Conservation (phyloP, 2,113 vertebrate genomes). For the Colaptes auratus region DNA sequence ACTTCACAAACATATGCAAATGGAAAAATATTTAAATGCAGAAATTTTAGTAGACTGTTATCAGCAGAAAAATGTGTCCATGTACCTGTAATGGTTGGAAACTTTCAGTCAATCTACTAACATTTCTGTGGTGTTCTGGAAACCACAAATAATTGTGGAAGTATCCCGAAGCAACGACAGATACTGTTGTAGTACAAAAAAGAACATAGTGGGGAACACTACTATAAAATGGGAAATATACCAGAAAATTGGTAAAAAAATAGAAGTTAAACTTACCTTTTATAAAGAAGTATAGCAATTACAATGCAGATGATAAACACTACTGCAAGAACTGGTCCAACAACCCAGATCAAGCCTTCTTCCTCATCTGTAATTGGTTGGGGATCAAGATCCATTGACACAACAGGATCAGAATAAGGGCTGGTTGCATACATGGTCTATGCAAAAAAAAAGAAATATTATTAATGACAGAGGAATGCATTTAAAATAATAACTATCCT, state of each 20-base stretch:
- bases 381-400: slow-evolving; percentile 93
- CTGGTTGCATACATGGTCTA: slow-evolving; percentile 98
- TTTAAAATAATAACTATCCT: background rate
- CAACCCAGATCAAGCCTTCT: slow-evolving; percentile 98
- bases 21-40: background rate
- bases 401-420: slow-evolving; percentile 95
- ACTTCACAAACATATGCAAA: background rate
- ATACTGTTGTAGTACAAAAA: slow-evolving; percentile 1
- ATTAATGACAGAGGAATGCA: background rate
- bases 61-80: background rate
- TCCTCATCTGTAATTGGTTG: slow-evolving; percentile 98
- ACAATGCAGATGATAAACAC: slow-evolving; percentile 99
- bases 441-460: slow-evolving; percentile 37
- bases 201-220: background rate
- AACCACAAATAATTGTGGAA: slow-evolving; percentile 51
- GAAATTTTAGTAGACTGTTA: background rate
- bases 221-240: background rate
- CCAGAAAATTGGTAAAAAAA: background rate
- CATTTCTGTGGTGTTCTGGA: slow-evolving; percentile 57
- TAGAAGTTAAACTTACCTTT: slow-evolving; percentile 85
- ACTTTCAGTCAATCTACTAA: slow-evolving; percentile 46
- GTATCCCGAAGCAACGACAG: slow-evolving; percentile 41
- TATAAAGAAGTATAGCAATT: slow-evolving; percentile 98
- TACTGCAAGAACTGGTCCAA: slow-evolving; percentile 96
- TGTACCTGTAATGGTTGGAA: background rate